phyloP scores from a whole-genome alignment of 2,113 vertebrate species.

The Variabilichromis moorii region DNA sequence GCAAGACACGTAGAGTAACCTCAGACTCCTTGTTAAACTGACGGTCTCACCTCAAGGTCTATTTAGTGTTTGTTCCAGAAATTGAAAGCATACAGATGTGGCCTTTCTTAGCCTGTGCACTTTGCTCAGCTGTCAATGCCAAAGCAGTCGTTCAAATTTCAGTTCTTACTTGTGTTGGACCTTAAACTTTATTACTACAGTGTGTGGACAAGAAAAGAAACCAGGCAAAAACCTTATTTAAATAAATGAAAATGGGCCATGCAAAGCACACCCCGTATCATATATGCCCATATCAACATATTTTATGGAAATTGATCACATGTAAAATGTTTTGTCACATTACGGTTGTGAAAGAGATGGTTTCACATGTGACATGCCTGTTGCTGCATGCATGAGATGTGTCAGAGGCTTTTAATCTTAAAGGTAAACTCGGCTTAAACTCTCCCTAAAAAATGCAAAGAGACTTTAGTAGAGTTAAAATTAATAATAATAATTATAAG shows the following conservation, averaged over 20 bases:
- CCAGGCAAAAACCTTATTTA: not conserved
- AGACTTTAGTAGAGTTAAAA: not conserved
- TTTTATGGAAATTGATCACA: not conserved
- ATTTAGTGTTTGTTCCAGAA: not conserved
- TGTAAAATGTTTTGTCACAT: fast-evolving
- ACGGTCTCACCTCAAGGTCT: not conserved
- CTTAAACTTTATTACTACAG: not conserved
- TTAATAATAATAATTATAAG: not conserved
- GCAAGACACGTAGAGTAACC: not conserved
- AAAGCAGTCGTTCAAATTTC: not conserved
- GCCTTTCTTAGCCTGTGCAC: not conserved
- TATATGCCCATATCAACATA: fast-evolving
- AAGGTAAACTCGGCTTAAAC: not conserved
- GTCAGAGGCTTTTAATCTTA: fast-evolving
- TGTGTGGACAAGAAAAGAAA: fast-evolving
- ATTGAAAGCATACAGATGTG: not conserved
- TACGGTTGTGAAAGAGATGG: not conserved
- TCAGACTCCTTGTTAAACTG: not conserved
- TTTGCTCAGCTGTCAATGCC: not conserved
- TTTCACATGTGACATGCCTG: not conserved
- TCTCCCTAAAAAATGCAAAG: not conserved
- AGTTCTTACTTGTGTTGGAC: not conserved
- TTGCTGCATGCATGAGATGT: not conserved
- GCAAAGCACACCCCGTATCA: fast-evolving
- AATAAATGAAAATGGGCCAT: not conserved